Base-by-base conservation (phyloP, 2,797 vertebrate genomes). In the Microctenopoma lineatum region DNA sequence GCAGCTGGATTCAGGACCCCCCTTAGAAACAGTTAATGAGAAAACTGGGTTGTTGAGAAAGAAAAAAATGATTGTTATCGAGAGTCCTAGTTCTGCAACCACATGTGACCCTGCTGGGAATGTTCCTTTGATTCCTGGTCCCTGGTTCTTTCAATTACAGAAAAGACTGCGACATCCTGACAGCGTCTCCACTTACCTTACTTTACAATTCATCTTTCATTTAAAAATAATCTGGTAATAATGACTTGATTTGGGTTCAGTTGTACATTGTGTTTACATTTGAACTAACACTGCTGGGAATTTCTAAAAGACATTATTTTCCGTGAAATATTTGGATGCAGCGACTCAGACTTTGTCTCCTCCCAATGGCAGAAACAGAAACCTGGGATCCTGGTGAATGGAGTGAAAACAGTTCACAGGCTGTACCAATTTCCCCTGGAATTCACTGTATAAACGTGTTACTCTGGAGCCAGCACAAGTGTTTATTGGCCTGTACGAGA, bases 101-200 rank as follows among this genome's bases (percentile, higher is more conserved):
- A 70, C 54, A 46, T 57, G 79, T 54, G 75, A 15, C 39, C 41
- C 57, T 16, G 45, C 38, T 27, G 27, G n/a, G 39, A 5, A 3
- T 50, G 29, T 14, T 32, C 39, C 15, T 48, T 26, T 25, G 18
- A 38, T 63, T n/a, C 42, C 48, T 58, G 56, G 16, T 66, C 59
- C 38, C 7, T 58, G 21, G 5, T 32, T 47, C 14, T 42, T 38
- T 38, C 36, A 38, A 38, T 38, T 38, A 4, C 36, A 12, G 36
- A 38, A 34, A 8, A 8, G 32, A 38, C 36, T 38, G 36, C 36
- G 12, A 12, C 36, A 38, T 38, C 36, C 36, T 38, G 36, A 3
- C 36, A 38, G 36, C 11, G 10, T 38, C 36, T 38, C 36, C 12
- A 38, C 36, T 38, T 38, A 38, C 36, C 36, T 38, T 38, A 38